Conservation (phyloP, 2,113 vertebrate species). For the Columba janthina region DNA sequence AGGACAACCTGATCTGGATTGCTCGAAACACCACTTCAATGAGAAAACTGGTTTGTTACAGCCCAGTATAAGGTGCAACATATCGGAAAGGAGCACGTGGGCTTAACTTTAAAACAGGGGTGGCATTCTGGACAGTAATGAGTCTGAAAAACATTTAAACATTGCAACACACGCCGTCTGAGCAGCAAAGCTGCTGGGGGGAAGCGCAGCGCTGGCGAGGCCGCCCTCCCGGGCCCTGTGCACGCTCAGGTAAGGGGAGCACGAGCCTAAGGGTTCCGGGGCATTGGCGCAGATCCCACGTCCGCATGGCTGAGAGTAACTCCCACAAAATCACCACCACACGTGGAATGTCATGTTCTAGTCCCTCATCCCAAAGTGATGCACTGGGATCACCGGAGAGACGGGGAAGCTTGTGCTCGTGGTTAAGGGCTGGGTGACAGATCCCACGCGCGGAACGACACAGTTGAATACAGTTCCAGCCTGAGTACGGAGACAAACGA, state of each 20-base stretch:
- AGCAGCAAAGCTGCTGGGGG: background rate
- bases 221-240: rapidly evolving
- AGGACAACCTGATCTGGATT: background rate
- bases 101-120: background rate
- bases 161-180: background rate
- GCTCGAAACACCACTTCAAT: background rate
- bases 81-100: background rate
- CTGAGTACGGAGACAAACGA: background rate
- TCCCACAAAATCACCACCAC: background rate
- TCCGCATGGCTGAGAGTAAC: background rate
- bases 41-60: background rate
- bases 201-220: background rate
- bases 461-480: background rate
- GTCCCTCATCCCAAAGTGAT: background rate
- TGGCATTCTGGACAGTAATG: rapidly evolving
- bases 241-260: background rate
- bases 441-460: background rate
- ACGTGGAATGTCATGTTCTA: no score
- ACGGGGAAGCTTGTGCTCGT: background rate
- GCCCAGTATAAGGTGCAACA: background rate
- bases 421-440: background rate
- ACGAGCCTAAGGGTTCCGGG: background rate
- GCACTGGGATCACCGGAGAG: background rate
- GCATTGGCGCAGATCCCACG: background rate
- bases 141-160: background rate